A percentile compares a stretch with the other conserved stretches of the same genome.
These are phyloP conservation scores for Gymnoscelis rufifasciata DNA, from an alignment of 2,888 invertebrate genomes.

Conservation along the genomic window DNA sequence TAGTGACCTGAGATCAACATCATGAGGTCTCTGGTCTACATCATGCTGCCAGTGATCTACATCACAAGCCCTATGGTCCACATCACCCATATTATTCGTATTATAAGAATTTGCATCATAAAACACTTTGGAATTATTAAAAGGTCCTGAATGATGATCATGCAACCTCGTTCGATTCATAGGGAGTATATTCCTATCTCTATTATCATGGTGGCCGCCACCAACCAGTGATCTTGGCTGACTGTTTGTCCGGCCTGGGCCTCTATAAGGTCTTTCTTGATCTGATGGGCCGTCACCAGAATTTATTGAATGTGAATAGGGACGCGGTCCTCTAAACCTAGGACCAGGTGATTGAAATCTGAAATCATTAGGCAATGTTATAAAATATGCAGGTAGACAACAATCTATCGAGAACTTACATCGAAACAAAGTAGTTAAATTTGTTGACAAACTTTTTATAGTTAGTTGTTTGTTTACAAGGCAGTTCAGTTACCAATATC, in stretches of 20 bases:
- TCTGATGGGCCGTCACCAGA: slow-evolving; percentile 35
- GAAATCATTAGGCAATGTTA: slow-evolving; percentile 27
- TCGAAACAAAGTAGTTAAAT: no score
- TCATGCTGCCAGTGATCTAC: slow-evolving; percentile 41
- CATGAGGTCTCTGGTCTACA: slow-evolving; percentile 23
- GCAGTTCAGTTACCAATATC: no score
- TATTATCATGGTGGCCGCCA: slow-evolving; percentile 36
- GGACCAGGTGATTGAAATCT: slow-evolving; percentile 50
- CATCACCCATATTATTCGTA: slow-evolving; percentile 61
- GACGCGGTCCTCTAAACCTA: slow-evolving; percentile 38
- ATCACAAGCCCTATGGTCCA: slow-evolving; percentile 48
- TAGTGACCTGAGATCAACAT: slow-evolving; percentile 55
- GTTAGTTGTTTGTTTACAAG: no score
- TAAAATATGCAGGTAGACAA: no score
- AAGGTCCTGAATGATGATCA: slow-evolving; percentile 27
- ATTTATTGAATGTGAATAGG: slow-evolving; percentile 34
- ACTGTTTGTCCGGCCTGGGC: slow-evolving; percentile 32
- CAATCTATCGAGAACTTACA: no score
- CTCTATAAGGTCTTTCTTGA: slow-evolving; percentile 47
- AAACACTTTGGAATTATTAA: slow-evolving; percentile 20
- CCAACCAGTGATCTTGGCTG: slow-evolving; percentile 39
- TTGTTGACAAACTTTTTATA: no score
- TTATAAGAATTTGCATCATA: slow-evolving; percentile 27
- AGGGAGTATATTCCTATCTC: slow-evolving; percentile 32
- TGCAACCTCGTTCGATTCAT: slow-evolving; percentile 27